Conservation (phyloP, 2,113 vertebrate genomes). For the Oncorhynchus mykiss region DNA sequence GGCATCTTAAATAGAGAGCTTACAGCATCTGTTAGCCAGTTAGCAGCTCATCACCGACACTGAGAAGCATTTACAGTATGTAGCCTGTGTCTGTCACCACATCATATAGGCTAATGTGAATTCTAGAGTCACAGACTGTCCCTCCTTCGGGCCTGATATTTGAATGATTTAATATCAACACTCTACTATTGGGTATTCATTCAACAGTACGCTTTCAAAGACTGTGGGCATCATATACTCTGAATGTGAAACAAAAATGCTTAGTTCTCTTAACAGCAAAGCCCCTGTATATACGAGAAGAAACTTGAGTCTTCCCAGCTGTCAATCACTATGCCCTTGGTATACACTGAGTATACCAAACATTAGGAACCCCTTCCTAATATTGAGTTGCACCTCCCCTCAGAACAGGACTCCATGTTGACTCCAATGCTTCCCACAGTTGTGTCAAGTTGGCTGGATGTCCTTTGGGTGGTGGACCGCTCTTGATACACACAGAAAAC, state of each 20-base stretch:
- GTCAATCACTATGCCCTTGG: too few species aligned
- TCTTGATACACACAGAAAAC: too few species aligned
- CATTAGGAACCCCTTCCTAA: too few species aligned
- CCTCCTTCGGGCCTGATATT: conserved; percentile 40
- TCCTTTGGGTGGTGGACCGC: too few species aligned
- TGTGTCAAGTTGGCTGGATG: too few species aligned
- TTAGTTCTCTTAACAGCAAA: too few species aligned
- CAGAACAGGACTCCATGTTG: too few species aligned
- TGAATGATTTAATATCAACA: conserved; percentile 63
- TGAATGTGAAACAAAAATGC: conserved; percentile 32
- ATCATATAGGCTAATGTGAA: conserved; percentile 19
- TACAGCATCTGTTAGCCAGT: neutral
- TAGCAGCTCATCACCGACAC: conserved; percentile 20
- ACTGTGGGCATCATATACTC: conserved; percentile 50
- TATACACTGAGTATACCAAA: too few species aligned
- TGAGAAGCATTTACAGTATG: conserved; percentile 11
- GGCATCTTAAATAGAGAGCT: conserved; percentile 16
- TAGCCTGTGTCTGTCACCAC: conserved; percentile 23
- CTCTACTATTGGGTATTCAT: conserved; percentile 51
- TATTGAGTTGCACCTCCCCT: too few species aligned
- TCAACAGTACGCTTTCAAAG: conserved; percentile 51
- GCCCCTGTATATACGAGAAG: too few species aligned
- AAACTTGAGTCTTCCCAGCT: too few species aligned
- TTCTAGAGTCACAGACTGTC: conserved; percentile 44
- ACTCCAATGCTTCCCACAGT: too few species aligned